Percentiles rank a stretch among this genome's conserved stretches.
Conservation (phyloP, 1,140 invertebrate species). For the Drosophila burlai region DNA sequence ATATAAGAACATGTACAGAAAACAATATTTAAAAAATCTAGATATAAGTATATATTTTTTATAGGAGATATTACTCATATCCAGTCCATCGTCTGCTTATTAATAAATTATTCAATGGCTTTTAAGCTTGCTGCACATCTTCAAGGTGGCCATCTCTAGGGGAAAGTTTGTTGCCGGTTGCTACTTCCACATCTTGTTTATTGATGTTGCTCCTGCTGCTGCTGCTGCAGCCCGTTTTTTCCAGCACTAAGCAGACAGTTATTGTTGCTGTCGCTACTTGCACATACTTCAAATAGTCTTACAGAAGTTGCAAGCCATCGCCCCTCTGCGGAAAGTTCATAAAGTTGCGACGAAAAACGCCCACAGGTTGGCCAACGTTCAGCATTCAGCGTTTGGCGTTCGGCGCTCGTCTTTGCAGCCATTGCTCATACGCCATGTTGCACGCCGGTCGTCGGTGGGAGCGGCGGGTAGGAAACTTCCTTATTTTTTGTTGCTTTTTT, state of each 20-base stretch:
- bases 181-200: conserved; percentile 42
- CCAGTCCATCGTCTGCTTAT: neutral
- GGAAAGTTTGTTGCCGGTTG: conserved; percentile 42
- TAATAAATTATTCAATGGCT: conserved; percentile 8
- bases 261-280: conserved; percentile 65
- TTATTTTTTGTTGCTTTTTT: conserved; percentile 18
- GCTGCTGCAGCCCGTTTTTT: conserved; percentile 23
- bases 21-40: neutral
- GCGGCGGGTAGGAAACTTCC: conserved; percentile 39
- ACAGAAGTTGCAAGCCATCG: conserved; percentile 48
- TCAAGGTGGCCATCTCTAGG: conserved; percentile 36
- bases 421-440: conserved; percentile 79
- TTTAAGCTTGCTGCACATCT: neutral
- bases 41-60: too few species aligned
- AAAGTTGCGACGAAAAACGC: conserved; percentile 79
- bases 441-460: conserved; percentile 4
- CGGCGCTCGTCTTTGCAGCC: conserved; percentile 57
- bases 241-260: conserved; percentile 63
- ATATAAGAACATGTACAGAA: neutral
- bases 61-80: neutral
- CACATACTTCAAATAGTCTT: conserved; percentile 81
- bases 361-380: conserved; percentile 71
- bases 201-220: conserved; percentile 45
- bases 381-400: conserved; percentile 43
- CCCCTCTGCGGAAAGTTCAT: conserved; percentile 67